Evolutionary conservation across 2,797 vertebrate species (phyloP).

Genomic region (Chaunax sp.): DNA sequence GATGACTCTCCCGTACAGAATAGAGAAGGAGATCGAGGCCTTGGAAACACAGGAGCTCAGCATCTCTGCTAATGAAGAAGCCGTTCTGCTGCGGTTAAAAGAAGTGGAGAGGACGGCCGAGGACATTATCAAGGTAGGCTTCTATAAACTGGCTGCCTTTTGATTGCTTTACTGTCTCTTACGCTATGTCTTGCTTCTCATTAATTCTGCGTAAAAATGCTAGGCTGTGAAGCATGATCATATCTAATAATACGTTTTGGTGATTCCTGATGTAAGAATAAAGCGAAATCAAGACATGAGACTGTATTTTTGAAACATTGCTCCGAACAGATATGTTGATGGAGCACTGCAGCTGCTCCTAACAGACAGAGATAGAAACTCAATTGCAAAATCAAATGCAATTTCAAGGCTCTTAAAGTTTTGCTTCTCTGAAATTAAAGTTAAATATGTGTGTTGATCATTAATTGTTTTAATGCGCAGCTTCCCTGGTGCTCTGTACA

Average conservation of each 20-base stretch:
- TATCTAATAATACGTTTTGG: neutral
- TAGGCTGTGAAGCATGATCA: neutral
- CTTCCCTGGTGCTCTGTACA: too few species aligned
- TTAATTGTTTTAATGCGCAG: too few species aligned
- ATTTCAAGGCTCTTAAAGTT: too few species aligned
- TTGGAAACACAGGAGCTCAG: slow-evolving; percentile 90
- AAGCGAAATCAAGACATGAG: neutral
- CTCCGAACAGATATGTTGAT: neutral
- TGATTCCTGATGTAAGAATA: neutral
- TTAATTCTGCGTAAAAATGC: neutral
- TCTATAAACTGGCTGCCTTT: neutral
- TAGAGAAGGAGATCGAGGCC: slow-evolving; percentile 90
- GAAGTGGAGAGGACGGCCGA: slow-evolving; percentile 92
- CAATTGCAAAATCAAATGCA: too few species aligned
- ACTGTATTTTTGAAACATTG: neutral
- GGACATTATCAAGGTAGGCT: slow-evolving; percentile 93
- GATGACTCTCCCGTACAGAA: slow-evolving; percentile 73
- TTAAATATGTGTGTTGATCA: too few species aligned
- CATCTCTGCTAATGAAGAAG: slow-evolving; percentile 90
- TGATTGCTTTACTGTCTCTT: neutral
- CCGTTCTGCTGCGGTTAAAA: slow-evolving; percentile 90
- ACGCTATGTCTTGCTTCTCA: slow-evolving; percentile 1
- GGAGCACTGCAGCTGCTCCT: neutral
- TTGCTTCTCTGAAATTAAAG: too few species aligned
- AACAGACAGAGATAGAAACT: neutral